A percentile compares a stretch with the other conserved stretches of the same genome.
phyloP scores from a whole-genome alignment of 2,797 vertebrate species.

The Lithobates sylvaticus region DNA sequence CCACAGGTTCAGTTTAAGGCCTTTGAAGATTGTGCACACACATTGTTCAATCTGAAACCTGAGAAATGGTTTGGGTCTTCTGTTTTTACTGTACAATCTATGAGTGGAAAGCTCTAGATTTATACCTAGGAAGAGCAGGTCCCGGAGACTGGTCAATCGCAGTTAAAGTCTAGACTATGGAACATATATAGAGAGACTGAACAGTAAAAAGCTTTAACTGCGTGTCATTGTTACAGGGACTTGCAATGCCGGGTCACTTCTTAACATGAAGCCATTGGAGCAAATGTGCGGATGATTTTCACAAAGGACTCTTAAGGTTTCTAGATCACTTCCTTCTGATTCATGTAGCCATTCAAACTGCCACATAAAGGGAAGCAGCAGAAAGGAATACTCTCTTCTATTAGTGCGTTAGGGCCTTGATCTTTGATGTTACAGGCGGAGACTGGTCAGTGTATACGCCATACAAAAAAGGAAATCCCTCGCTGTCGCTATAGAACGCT shows the following conservation, averaged over 20 bases:
- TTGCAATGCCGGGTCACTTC: constrained; percentile 8
- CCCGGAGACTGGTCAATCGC: neutral
- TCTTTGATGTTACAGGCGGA: neutral
- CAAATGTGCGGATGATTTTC: neutral
- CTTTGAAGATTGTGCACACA: neutral
- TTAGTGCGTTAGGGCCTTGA: constrained; percentile 3
- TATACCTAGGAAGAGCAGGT: neutral
- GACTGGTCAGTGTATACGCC: constrained; percentile 4
- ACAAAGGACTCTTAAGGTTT: constrained; percentile 4
- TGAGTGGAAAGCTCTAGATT: neutral
- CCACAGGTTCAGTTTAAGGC: neutral
- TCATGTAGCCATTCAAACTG: constrained; percentile 5
- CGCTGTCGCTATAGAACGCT: neutral
- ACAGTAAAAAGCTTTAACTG: neutral
- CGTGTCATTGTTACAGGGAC: neutral
- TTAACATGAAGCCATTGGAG: neutral
- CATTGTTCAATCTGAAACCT: no score
- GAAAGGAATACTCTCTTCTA: neutral
- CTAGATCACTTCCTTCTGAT: neutral
- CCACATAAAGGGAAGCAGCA: neutral
- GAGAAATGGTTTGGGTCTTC: neutral
- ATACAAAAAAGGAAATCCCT: neutral
- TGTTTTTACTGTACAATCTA: neutral
- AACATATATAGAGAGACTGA: neutral
- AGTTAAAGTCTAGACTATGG: neutral